These are phyloP conservation scores for Polypedilum vanderplanki DNA, from an alignment of 1,140 invertebrate species.

Conservation along the genomic window DNA sequence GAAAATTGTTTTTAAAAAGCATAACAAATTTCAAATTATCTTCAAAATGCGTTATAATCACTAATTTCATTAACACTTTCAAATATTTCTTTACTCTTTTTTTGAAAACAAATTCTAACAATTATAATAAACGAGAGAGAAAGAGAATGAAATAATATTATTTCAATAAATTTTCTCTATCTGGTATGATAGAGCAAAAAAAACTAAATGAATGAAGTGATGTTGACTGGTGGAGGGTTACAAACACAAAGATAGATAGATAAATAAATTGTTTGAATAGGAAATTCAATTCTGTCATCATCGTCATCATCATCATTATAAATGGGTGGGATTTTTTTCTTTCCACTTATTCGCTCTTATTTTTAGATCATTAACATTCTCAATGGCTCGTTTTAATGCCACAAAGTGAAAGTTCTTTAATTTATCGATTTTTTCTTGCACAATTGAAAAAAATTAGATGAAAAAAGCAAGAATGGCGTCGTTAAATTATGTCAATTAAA, in stretches of 20 bases:
- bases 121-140: background rate
- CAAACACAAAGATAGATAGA: background rate
- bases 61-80: too few species aligned
- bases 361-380: constrained; percentile 16
- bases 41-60: too few species aligned
- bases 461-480: too few species aligned
- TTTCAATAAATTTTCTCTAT: constrained; percentile 1
- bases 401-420: constrained; percentile 20
- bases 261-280: too few species aligned
- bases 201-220: constrained; percentile 1
- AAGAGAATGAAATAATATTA: constrained; percentile 25
- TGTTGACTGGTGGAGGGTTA: constrained; percentile 5
- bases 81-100: too few species aligned
- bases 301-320: background rate
- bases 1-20: too few species aligned
- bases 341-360: background rate
- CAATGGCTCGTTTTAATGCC: background rate
- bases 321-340: constrained; percentile 10
- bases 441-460: too few species aligned
- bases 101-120: background rate
- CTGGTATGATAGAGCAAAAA: background rate
- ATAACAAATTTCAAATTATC: too few species aligned
- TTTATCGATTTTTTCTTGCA: background rate
- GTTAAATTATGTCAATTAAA: background rate
- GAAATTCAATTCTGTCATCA: constrained; percentile 8